Conservation (phyloP, 2,113 vertebrate genomes). For the Oreamnos americanus region DNA sequence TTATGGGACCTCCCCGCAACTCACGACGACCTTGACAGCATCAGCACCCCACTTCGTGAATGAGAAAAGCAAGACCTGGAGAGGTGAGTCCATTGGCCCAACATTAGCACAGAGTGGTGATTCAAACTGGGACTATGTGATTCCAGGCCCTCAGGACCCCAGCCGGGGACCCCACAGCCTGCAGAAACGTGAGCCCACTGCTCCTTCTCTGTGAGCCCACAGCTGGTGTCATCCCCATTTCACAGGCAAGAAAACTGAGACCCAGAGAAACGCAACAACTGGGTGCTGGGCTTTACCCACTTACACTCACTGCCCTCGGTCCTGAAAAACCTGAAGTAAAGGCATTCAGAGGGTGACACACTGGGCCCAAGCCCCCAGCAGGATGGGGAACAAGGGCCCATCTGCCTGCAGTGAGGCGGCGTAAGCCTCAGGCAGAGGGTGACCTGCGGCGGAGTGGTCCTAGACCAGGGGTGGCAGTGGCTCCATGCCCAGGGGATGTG, state of each 20-base stretch:
- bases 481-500: background rate
- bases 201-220: no score
- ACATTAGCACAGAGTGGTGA: background rate
- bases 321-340: background rate
- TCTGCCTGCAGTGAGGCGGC: rapidly evolving
- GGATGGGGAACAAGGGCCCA: background rate
- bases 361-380: background rate
- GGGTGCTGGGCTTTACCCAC: no score
- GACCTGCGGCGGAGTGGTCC: background rate
- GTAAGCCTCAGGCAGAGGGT: background rate
- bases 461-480: background rate
- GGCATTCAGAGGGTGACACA: background rate
- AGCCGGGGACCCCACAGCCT: background rate
- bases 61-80: background rate
- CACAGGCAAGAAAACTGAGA: background rate
- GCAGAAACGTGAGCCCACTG: rapidly evolving
- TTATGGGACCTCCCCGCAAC: background rate
- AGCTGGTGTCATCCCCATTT: background rate
- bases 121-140: background rate
- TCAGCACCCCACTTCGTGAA: background rate
- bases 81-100: background rate
- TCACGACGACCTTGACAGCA: background rate
- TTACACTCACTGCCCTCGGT: background rate
- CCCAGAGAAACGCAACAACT: background rate
- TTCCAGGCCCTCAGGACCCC: background rate